Evolutionary conservation across 2,888 invertebrate species (phyloP).

Genomic region (Perizoma flavofasciatum): DNA sequence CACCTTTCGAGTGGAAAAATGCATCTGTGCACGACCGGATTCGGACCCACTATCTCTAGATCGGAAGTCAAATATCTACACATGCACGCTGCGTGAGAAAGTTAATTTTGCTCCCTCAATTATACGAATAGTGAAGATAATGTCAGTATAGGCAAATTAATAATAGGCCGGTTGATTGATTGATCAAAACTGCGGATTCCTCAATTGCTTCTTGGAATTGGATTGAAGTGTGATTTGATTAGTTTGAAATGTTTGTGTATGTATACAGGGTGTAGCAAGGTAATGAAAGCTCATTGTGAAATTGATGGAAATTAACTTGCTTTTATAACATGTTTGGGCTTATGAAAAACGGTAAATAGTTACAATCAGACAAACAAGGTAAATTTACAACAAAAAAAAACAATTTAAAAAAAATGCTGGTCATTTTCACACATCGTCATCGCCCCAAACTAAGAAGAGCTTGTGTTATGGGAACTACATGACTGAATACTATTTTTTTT

Average conservation of each 20-base stretch:
- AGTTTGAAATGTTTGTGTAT: slow-evolving; percentile 18
- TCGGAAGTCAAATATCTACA: background rate
- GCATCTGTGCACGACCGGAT: too few species aligned
- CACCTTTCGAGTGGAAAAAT: too few species aligned
- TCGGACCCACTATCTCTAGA: slow-evolving; percentile 9
- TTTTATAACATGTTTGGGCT: background rate
- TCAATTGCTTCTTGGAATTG: slow-evolving; percentile 27
- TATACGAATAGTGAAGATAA: slow-evolving; percentile 40
- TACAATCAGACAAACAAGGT: too few species aligned
- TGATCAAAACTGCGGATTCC: slow-evolving; percentile 25
- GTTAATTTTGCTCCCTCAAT: slow-evolving; percentile 29
- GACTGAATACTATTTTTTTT: too few species aligned
- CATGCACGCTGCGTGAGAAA: slow-evolving; percentile 25
- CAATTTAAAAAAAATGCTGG: too few species aligned
- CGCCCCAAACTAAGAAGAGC: too few species aligned
- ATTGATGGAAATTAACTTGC: background rate
- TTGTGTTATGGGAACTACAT: too few species aligned
- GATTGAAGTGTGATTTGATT: slow-evolving; percentile 29
- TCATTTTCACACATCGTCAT: too few species aligned
- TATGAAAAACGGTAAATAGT: too few species aligned
- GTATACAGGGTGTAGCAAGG: background rate
- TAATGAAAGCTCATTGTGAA: background rate
- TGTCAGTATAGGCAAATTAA: slow-evolving; percentile 39
- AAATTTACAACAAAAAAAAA: too few species aligned
- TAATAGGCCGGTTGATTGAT: slow-evolving; percentile 33